Evolutionary conservation across 2,888 invertebrate species (phyloP).

Genomic region (Acronicta leporina): DNA sequence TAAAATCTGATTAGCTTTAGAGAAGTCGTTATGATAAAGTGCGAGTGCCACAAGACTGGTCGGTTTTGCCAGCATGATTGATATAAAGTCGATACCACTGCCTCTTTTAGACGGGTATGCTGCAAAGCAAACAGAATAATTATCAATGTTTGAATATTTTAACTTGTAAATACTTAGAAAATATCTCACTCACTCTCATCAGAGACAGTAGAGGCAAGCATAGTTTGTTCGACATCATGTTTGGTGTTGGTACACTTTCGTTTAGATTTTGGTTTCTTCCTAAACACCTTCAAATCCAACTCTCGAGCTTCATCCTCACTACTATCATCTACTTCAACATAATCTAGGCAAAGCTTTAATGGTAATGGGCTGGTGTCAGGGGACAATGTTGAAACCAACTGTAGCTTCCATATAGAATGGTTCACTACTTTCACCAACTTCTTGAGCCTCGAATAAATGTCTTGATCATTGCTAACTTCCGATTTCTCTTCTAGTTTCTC

Average conservation of each 20-base stretch:
- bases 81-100: slow-evolving; percentile 86
- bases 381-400: slow-evolving; percentile 90
- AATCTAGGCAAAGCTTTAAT: slow-evolving; percentile 81
- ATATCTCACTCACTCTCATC: slow-evolving; percentile 73
- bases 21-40: slow-evolving; percentile 92
- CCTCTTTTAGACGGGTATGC: slow-evolving; percentile 71
- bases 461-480: slow-evolving; percentile 66
- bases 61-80: slow-evolving; percentile 93
- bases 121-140: slow-evolving; percentile 56
- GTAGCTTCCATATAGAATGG: slow-evolving; percentile 93
- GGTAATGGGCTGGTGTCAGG: slow-evolving; percentile 82
- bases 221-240: slow-evolving; percentile 76
- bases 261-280: slow-evolving; percentile 79
- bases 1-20: slow-evolving; percentile 93
- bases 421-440: slow-evolving; percentile 86
- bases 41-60: slow-evolving; percentile 93
- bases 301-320: slow-evolving; percentile 84
- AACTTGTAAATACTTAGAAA: neutral
- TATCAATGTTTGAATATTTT: neutral
- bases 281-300: slow-evolving; percentile 69
- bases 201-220: slow-evolving; percentile 79
- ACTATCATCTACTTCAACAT: slow-evolving; percentile 83
- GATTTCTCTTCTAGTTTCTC: slow-evolving; percentile 81
- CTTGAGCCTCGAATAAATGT: slow-evolving; percentile 67
- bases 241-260: slow-evolving; percentile 76